Conservation (phyloP, 2,888 invertebrate genomes). For the Mellilla xanthometata region DNA sequence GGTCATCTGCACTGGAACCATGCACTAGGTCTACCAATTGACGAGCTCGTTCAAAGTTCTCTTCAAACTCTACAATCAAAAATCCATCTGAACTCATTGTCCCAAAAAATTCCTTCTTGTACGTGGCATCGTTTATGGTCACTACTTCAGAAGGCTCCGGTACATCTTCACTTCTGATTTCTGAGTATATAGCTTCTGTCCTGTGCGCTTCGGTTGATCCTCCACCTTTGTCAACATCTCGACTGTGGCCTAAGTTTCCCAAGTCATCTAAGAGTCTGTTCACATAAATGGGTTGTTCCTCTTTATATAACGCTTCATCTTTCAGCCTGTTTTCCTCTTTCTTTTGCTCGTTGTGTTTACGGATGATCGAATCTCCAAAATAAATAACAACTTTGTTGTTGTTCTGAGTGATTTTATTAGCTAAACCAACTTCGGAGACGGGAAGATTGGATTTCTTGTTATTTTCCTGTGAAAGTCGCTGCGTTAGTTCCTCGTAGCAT, state of each 20-base stretch:
- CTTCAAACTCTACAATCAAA: slow-evolving; percentile 84
- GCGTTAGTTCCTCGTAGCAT: slow-evolving; percentile 75
- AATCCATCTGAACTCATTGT: slow-evolving; percentile 78
- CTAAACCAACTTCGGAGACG: slow-evolving; percentile 52
- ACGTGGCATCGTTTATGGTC: slow-evolving; percentile 66
- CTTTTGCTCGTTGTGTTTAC: slow-evolving; percentile 73
- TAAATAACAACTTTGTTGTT: slow-evolving; percentile 88
- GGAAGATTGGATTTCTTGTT: slow-evolving; percentile 67
- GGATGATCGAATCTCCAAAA: slow-evolving; percentile 85
- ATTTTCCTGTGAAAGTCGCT: slow-evolving; percentile 72
- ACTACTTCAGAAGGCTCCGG: slow-evolving; percentile 48
- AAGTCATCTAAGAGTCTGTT: slow-evolving; percentile 65
- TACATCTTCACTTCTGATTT: slow-evolving; percentile 56
- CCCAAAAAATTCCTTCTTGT: slow-evolving; percentile 68
- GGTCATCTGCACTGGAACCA: slow-evolving; percentile 61
- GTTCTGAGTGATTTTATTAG: slow-evolving; percentile 74
- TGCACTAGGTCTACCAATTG: slow-evolving; percentile 84
- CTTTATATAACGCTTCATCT: slow-evolving; percentile 48
- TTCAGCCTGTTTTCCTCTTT: slow-evolving; percentile 60
- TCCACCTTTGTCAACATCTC: slow-evolving; percentile 61
- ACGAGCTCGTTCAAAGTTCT: slow-evolving; percentile 82
- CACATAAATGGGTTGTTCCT: slow-evolving; percentile 73
- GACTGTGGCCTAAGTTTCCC: slow-evolving; percentile 54
- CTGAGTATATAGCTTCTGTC: slow-evolving; percentile 73
- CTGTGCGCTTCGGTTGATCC: slow-evolving; percentile 67